Evolutionary conservation across 1,140 invertebrate genomes (phyloP), one percentile per base, ranked within the genome.

Genomic region (fruit fly (Drosophila melanogaster)): DNA sequence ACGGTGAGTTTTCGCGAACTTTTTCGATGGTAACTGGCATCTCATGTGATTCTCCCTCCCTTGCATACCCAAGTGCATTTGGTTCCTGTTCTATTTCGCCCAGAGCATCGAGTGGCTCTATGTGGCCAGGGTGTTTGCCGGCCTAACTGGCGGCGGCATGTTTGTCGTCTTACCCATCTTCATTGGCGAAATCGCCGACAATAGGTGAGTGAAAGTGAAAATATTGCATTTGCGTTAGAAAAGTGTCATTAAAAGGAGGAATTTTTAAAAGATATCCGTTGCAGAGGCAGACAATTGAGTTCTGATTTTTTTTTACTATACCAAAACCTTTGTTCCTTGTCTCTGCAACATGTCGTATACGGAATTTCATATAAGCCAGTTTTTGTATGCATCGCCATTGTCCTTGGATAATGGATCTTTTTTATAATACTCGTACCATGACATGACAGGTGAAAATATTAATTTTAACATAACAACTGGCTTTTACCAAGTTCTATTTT

Each of bases 41-140:
- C 37, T 55, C 35, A 19, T 26, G 17, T 51, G 43, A 19, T 24
- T 15, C 12, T 19, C 0, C 11, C 12, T 19, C 0, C 11, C 3
- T 11, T 30, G 30, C 8, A 11, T 30, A 30, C 4, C 33, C 8
- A 40, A 92, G 90, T 79, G 72, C 50, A 79, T 92, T 38, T 92
- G 91, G 91, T 56, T 81, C 10, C 51, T 89, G 3, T 64, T 90
- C 44, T 90, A 90, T 41, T 92, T 90, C 19, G 91, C 90, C 0
- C 15, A 66, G 47, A 81, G 84, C 38, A 66, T 92, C 38, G 83
- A 89, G 50, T 75, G 66, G 76, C 83, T 92, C 10, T 92, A 92
- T 55, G 71, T 92, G 58, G 92, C 92, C 0, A 77, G 93, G 40
- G 83, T 93, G 2, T 76, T 92, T 17, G 75, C 80, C 4, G 93